Conservation (phyloP, 2,888 invertebrate species). For the Agonopterix heracliana region DNA sequence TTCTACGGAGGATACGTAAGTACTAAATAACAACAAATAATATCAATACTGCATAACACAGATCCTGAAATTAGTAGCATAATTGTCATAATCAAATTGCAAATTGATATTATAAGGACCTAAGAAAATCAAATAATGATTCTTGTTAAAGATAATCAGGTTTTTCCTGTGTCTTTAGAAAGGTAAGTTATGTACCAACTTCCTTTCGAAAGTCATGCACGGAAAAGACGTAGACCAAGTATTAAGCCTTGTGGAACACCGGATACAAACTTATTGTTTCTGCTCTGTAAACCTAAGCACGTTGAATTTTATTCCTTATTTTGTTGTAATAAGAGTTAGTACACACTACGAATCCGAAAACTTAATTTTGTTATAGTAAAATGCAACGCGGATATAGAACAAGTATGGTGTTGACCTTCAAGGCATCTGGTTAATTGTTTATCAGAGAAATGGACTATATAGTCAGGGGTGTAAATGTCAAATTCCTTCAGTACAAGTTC, state of each 20-base stretch:
- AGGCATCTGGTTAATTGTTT: slow-evolving; percentile 24
- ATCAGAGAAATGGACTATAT: slow-evolving; percentile 17
- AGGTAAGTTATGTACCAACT: neutral
- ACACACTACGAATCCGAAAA: too few relatives aligned
- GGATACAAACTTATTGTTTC: slow-evolving; percentile 20
- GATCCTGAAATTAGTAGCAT: too few relatives aligned
- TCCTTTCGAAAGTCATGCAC: slow-evolving; percentile 15
- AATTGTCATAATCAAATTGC: too few relatives aligned
- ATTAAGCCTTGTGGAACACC: slow-evolving; percentile 36
- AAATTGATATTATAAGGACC: too few relatives aligned
- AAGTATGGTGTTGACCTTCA: slow-evolving; percentile 63
- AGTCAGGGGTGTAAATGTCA: neutral
- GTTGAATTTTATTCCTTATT: too few relatives aligned
- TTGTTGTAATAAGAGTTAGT: slow-evolving; percentile 10
- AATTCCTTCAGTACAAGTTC: slow-evolving; percentile 6
- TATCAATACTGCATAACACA: too few relatives aligned
- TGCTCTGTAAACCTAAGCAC: neutral
- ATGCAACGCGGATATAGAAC: slow-evolving; percentile 53
- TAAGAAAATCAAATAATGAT: too few relatives aligned
- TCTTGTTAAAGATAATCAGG: neutral
- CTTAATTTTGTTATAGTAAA: slow-evolving; percentile 21
- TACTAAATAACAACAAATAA: too few relatives aligned
- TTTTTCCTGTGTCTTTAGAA: neutral
- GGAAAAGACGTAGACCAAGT: slow-evolving; percentile 34
- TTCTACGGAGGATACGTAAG: too few relatives aligned